Evolutionary conservation across 2,113 vertebrate genomes (phyloP).

Genomic region (Corythaixoides concolor): DNA sequence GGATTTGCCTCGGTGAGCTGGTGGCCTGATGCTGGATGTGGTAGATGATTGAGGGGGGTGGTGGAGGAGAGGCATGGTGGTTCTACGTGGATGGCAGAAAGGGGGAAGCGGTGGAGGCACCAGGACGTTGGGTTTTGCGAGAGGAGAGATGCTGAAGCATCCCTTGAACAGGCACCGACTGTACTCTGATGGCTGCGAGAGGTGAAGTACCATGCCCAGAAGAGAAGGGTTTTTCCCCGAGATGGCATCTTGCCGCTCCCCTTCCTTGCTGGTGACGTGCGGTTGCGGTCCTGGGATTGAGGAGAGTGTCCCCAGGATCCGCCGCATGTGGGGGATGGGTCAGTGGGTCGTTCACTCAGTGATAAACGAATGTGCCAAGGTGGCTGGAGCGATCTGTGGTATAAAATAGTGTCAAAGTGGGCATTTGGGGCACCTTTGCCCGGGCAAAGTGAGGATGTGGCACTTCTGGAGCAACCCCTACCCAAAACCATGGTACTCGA

Average conservation of each 20-base stretch:
- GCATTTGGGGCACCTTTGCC: background rate
- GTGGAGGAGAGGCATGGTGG: background rate
- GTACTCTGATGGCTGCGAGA: background rate
- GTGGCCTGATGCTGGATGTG: background rate
- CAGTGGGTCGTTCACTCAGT: background rate
- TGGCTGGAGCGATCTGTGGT: background rate
- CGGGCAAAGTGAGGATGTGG: background rate
- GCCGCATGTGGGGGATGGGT: background rate
- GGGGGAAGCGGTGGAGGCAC: background rate
- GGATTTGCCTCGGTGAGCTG: background rate
- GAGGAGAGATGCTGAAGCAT: background rate
- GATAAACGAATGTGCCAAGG: background rate
- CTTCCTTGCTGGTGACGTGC: background rate
- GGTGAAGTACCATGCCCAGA: background rate
- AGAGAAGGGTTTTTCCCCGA: background rate
- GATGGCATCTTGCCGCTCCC: background rate
- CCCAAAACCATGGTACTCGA: background rate
- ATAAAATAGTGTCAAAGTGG: background rate
- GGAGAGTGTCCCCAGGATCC: background rate
- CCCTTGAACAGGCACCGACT: background rate
- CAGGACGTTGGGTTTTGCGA: background rate
- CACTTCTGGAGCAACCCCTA: background rate
- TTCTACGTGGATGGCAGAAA: background rate
- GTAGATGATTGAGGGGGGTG: background rate
- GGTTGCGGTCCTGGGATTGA: background rate